Conservation (phyloP, 2,113 vertebrate species). For the Cisticola juncidis region DNA sequence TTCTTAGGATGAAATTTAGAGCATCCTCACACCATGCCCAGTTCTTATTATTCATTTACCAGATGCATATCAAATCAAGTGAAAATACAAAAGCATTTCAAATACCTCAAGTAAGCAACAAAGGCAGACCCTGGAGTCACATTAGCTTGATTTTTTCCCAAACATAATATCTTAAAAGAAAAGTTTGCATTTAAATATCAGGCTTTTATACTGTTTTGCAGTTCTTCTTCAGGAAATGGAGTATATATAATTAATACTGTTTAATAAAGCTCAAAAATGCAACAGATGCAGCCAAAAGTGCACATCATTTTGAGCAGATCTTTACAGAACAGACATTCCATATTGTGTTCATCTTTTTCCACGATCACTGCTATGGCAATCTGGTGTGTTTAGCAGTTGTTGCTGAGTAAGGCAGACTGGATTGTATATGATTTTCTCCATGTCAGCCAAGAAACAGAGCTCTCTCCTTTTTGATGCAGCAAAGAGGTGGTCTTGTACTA, state of each 20-base stretch:
- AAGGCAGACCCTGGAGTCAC: not conserved
- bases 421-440: constrained; percentile 69
- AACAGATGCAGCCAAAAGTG: constrained; percentile 72
- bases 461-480: constrained; percentile 24
- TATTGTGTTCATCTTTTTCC: constrained; percentile 73
- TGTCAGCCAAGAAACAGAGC: constrained; percentile 59
- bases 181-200: not conserved
- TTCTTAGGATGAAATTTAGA: not conserved
- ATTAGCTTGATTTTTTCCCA: not conserved
- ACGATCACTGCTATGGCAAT: constrained; percentile 67
- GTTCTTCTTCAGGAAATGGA: constrained; percentile 21
- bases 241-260: constrained; percentile 67
- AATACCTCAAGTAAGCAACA: not conserved
- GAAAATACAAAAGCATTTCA: not conserved
- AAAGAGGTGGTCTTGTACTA: not conserved
- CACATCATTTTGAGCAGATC: constrained; percentile 70
- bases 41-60: not conserved
- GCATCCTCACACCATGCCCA: not conserved
- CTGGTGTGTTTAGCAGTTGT: constrained; percentile 69
- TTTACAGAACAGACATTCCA: constrained; percentile 72
- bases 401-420: constrained; percentile 71
- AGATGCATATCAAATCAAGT: not conserved
- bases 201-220: constrained; percentile 17
- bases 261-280: constrained; percentile 70
- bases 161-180: not conserved